A percentile compares a stretch with the other conserved stretches of the same genome.
Evolutionary conservation across 2,888 invertebrate species (phyloP).

Genomic region (Epistrophella euchroma): DNA sequence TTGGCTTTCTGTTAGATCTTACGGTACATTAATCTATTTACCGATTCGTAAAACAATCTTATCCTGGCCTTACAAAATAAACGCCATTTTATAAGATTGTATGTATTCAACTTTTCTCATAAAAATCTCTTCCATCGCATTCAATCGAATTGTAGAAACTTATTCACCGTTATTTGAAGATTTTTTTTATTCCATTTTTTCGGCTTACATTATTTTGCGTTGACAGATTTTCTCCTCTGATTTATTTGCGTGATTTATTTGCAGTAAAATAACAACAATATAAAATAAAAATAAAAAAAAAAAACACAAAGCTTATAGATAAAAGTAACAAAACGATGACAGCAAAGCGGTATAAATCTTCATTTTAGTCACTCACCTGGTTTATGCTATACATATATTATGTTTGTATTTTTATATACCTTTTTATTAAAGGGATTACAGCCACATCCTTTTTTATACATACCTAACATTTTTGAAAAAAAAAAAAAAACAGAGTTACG

Average conservation of each 20-base stretch:
- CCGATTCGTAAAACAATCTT: slow-evolving; percentile 5
- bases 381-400: slow-evolving; percentile 3
- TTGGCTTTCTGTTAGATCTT: background rate
- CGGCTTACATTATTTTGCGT: slow-evolving; percentile 23
- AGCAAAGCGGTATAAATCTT: slow-evolving; percentile 65
- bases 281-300: slow-evolving; percentile 24
- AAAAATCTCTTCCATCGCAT: background rate
- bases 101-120: slow-evolving; percentile 5
- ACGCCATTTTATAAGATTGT: background rate
- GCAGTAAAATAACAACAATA: slow-evolving; percentile 38
- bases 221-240: slow-evolving; percentile 68
- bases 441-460: slow-evolving; percentile 26
- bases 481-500: background rate
- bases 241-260: slow-evolving; percentile 70
- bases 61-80: slow-evolving; percentile 3
- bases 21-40: slow-evolving; percentile 1
- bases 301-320: slow-evolving; percentile 44
- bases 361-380: slow-evolving; percentile 70
- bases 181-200: background rate
- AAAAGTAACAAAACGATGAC: slow-evolving; percentile 52
- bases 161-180: slow-evolving; percentile 7
- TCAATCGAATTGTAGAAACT: slow-evolving; percentile 18
- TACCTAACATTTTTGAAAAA: background rate
- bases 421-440: slow-evolving; percentile 37
- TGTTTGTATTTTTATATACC: background rate